These are phyloP conservation scores for Rhizomys pruinosus DNA, from an alignment of 2,113 vertebrate genomes.

Conservation along the genomic window DNA sequence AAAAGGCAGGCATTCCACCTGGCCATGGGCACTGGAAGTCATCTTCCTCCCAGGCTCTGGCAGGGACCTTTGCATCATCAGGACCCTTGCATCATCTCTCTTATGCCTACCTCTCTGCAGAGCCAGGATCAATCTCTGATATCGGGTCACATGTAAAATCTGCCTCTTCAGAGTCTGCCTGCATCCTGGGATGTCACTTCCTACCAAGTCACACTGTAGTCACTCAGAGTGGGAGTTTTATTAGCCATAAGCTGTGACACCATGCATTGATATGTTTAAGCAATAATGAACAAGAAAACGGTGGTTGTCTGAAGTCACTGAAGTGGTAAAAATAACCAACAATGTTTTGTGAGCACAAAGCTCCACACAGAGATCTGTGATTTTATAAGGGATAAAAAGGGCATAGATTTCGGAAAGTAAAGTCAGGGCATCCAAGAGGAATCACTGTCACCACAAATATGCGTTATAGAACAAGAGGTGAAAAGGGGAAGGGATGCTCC, in stretches of 20 bases:
- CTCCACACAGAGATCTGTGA: background rate
- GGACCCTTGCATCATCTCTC: background rate
- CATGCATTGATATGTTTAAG: slow-evolving; percentile 64
- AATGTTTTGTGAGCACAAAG: background rate
- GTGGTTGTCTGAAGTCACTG: background rate
- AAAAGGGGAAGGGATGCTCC: too few species aligned
- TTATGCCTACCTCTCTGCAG: background rate
- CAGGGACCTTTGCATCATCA: slow-evolving; percentile 36
- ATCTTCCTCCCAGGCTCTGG: background rate
- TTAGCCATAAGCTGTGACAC: slow-evolving; percentile 54
- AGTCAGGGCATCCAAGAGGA: background rate
- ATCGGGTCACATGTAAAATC: slow-evolving; percentile 15
- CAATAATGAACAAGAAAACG: slow-evolving; percentile 65
- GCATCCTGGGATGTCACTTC: slow-evolving; percentile 5
- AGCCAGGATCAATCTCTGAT: slow-evolving; percentile 8
- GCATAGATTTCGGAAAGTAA: too few species aligned
- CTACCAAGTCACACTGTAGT: slow-evolving; percentile 40
- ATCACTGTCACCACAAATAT: background rate
- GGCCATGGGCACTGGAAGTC: background rate
- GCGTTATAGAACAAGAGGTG: background rate
- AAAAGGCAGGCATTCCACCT: background rate
- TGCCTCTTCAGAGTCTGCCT: background rate
- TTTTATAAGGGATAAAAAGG: background rate
- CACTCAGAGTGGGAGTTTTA: slow-evolving; percentile 49
- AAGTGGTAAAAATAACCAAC: slow-evolving; percentile 15